Base-by-base conservation (phyloP, 2,797 vertebrate species). In the Crossoptilon crossoptilon region DNA sequence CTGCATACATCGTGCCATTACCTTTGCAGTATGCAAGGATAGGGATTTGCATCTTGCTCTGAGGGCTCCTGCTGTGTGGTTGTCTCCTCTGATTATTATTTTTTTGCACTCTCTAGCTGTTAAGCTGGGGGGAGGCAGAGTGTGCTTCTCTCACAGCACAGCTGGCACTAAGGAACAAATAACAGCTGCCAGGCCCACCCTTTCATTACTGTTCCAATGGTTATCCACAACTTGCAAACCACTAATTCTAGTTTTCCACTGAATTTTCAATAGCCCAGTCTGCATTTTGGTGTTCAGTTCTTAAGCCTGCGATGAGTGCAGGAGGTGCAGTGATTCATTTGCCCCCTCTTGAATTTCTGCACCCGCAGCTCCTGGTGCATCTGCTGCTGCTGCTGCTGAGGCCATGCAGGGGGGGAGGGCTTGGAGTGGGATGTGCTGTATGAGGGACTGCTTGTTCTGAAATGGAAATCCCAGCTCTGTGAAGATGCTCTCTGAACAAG, bases 221-320 rank as follows among this genome's bases (percentile, higher is more conserved):
- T 60, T 64, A 74, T 48, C 55, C 14, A 21, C 49, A 71, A 22
- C 18, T 26, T 63, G 27, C 1, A 1, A 33, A 43, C 10, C 37
- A 55, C 21, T 33, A 8, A 43, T 35, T 55, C 62, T 68, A 13
- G 17, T 46, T 84, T 91, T 33, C 60, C 48, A 33, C 24, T 56
- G 39, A 10, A 0, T 0, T 84, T 75, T 88, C 31, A 48, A 27
- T 53, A 80, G 62, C 41, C 5, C 11, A 22, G 12, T 53, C 67
- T 82, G 51, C 3, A 2, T 69, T 86, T 69, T 84, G 39, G 24
- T 84, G 37, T 70, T 91, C 63, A 74, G n/a, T 88, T 87, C 37
- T 87, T 78, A 4, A 4, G 21, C 48, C 60, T 29, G 35, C 10
- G 31, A 13, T 27, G 31, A 83, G 16, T 9, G 2, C 1, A 1